A percentile compares a stretch with the other conserved stretches of the same genome.
Conservation (phyloP, 92 coral and sea anemone species). For the Palythoa caribaeorum region DNA sequence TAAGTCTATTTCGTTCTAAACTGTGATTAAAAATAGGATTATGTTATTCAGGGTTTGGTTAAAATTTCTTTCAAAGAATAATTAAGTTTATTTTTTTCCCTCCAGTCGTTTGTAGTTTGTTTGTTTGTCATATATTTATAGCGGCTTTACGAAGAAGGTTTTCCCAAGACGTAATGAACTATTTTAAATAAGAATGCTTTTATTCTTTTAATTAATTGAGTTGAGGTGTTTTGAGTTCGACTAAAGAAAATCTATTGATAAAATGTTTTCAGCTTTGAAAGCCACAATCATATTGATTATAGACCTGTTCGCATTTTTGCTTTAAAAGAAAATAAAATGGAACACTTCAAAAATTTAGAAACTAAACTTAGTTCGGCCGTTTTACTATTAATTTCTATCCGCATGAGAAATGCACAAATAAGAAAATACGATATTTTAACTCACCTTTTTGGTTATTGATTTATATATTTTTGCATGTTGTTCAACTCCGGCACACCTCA, state of each 20-base stretch:
- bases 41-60: neutral
- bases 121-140: slow-evolving; percentile 31
- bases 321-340: neutral
- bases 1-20: slow-evolving; percentile 13
- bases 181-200: slow-evolving; percentile 39
- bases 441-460: neutral
- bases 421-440: slow-evolving; percentile 7
- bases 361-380: neutral
- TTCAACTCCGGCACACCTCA: neutral
- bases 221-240: slow-evolving; percentile 42
- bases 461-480: neutral
- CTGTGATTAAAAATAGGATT: neutral
- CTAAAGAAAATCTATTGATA: slow-evolving; percentile 33
- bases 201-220: slow-evolving; percentile 43
- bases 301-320: neutral
- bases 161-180: slow-evolving; percentile 25
- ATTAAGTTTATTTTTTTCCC: slow-evolving; percentile 20
- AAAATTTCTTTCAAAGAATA: slow-evolving; percentile 22
- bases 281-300: neutral
- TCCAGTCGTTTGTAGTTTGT: slow-evolving; percentile 15
- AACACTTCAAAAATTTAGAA: neutral
- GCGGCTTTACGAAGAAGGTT: slow-evolving; percentile 13
- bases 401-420: no score
- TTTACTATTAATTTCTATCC: neutral
- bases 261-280: slow-evolving; percentile 12